A percentile compares a stretch with the other conserved stretches of the same genome.
phyloP scores from a whole-genome alignment of 2,113 vertebrate species.

The Bos indicus region DNA sequence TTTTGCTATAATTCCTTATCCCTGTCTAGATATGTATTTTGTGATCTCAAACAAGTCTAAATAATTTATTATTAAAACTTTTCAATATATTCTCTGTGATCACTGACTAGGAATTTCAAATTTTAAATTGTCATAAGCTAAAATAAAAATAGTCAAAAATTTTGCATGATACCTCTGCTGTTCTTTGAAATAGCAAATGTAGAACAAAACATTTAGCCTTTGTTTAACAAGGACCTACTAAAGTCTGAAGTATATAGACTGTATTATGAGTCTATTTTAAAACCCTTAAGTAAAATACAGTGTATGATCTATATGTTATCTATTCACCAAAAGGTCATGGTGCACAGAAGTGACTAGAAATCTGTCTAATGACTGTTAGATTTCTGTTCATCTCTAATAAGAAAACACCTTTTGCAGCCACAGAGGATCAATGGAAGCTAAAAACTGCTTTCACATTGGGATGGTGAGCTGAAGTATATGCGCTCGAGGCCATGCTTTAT shows the following conservation, averaged over 20 bases:
- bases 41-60: background rate
- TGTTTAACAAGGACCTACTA: background rate
- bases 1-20: background rate
- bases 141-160: background rate
- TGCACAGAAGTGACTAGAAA: background rate
- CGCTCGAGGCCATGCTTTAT: background rate
- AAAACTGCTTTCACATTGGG: background rate
- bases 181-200: background rate
- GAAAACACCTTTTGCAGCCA: background rate
- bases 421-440: background rate
- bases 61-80: background rate
- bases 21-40: background rate
- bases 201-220: background rate
- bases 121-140: background rate
- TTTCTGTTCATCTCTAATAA: background rate
- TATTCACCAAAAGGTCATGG: background rate
- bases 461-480: background rate
- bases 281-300: slow-evolving; percentile 22
- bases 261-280: background rate
- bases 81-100: background rate
- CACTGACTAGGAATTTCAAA: background rate
- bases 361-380: background rate
- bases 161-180: background rate
- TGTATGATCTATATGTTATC: background rate
- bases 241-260: background rate